Percentiles rank a stretch among this genome's conserved stretches.
Evolutionary conservation across 2,888 invertebrate species (phyloP).

Genomic region (Morinoia aosen): DNA sequence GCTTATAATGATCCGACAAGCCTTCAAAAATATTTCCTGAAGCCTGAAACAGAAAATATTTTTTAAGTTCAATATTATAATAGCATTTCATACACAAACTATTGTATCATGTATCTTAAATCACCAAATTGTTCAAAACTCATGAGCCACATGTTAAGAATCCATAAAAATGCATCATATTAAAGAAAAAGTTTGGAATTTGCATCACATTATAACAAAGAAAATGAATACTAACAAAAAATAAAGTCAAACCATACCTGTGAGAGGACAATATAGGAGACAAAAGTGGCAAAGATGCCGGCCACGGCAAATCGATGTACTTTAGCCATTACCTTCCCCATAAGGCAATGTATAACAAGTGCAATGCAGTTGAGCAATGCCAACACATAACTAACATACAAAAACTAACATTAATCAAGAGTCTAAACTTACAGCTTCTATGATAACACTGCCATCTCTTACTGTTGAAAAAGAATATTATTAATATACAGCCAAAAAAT

Average conservation of each 20-base stretch:
- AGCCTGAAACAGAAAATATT: background rate
- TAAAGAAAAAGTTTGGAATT: background rate
- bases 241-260: background rate
- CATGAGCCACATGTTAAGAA: background rate
- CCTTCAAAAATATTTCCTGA: background rate
- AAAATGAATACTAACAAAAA: background rate
- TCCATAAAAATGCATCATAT: background rate
- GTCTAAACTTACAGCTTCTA: background rate
- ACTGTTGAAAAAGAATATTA: background rate
- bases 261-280: constrained; percentile 37
- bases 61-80: background rate
- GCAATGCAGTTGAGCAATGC: background rate
- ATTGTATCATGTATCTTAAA: background rate
- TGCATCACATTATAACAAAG: background rate
- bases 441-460: background rate
- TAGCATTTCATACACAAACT: background rate
- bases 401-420: background rate
- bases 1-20: background rate
- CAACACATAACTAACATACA: background rate
- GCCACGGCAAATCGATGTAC: constrained; percentile 7
- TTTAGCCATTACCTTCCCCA: constrained; percentile 24
- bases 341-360: background rate
- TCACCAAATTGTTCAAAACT: background rate
- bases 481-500: background rate
- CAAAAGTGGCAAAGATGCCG: constrained; percentile 4